A percentile compares a stretch with the other conserved stretches of the same genome.
Evolutionary conservation across 1,140 invertebrate genomes (phyloP).

Genomic region (Aphaenogaster ashmeadi): DNA sequence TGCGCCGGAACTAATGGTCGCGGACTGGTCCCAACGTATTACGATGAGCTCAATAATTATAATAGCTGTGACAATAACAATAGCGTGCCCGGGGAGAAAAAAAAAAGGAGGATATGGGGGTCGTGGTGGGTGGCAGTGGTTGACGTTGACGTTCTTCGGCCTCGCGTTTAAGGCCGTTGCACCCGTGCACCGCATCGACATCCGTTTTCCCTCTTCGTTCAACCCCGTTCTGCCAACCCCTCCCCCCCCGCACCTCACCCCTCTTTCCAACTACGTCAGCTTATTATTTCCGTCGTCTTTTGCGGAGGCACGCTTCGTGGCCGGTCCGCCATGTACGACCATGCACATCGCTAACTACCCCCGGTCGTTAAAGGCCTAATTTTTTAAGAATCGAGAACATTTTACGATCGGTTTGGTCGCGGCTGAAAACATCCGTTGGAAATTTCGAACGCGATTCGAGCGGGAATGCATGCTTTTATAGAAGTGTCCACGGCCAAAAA

Average conservation of each 20-base stretch:
- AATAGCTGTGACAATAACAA: slow-evolving; percentile 84
- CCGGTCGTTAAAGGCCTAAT: slow-evolving; percentile 10
- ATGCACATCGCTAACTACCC: slow-evolving; percentile 24
- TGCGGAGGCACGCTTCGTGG: slow-evolving; percentile 47
- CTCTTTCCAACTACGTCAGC: background rate
- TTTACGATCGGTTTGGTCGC: background rate
- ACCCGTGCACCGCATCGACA: slow-evolving; percentile 66
- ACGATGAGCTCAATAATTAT: slow-evolving; percentile 84
- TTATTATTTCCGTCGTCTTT: slow-evolving; percentile 71
- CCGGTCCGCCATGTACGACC: background rate
- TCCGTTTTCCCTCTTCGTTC: slow-evolving; percentile 12
- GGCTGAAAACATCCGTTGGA: background rate
- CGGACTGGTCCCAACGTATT: slow-evolving; percentile 75
- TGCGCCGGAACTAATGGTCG: slow-evolving; percentile 77
- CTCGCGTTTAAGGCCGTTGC: slow-evolving; percentile 79
- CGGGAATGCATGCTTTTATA: background rate
- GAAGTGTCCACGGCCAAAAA: background rate
- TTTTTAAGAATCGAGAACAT: background rate
- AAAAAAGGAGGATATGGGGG: slow-evolving; percentile 45
- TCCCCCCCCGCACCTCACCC: too few species aligned
- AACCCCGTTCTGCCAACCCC: background rate
- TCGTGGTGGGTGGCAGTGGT: slow-evolving; percentile 52
- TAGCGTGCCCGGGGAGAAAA: slow-evolving; percentile 74
- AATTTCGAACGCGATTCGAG: background rate
- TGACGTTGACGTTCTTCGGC: slow-evolving; percentile 36